A percentile compares a stretch with the other conserved stretches of the same genome.
Evolutionary conservation across 2,113 vertebrate genomes (phyloP).

Genomic region (Thalassoma bifasciatum): DNA sequence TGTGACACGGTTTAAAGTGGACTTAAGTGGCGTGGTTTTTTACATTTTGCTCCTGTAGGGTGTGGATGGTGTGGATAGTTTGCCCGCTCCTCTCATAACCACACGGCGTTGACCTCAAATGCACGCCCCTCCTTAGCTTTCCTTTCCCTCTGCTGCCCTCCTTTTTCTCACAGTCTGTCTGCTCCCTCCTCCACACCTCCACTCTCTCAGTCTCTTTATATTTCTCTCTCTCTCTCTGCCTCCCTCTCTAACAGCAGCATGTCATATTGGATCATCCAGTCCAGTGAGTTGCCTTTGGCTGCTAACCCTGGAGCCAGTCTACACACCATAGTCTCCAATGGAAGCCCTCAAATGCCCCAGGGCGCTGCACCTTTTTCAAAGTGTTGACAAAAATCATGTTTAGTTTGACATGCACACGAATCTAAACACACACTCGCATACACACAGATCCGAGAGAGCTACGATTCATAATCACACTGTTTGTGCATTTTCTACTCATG

Average conservation of each 20-base stretch:
- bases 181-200: neutral
- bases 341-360: conserved; percentile 19
- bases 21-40: neutral
- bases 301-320: conserved; percentile 4
- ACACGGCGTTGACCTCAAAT: neutral
- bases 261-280: conserved; percentile 49
- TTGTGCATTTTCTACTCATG: neutral
- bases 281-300: conserved; percentile 32
- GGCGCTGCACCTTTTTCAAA: neutral
- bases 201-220: neutral
- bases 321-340: conserved; percentile 6
- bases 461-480: neutral
- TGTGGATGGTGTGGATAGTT: neutral
- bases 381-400: neutral
- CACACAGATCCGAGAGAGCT: neutral
- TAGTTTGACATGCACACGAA: neutral
- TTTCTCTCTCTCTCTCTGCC: neutral
- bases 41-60: neutral
- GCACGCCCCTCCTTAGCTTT: neutral
- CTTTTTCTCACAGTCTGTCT: neutral
- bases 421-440: conserved; percentile 5
- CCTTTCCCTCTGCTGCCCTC: neutral
- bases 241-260: conserved; percentile 9
- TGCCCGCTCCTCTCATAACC: neutral
- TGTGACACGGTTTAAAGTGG: neutral